These are phyloP conservation scores for Hemichromis elongatus DNA, from an alignment of 2,113 vertebrate genomes.

Conservation along the genomic window DNA sequence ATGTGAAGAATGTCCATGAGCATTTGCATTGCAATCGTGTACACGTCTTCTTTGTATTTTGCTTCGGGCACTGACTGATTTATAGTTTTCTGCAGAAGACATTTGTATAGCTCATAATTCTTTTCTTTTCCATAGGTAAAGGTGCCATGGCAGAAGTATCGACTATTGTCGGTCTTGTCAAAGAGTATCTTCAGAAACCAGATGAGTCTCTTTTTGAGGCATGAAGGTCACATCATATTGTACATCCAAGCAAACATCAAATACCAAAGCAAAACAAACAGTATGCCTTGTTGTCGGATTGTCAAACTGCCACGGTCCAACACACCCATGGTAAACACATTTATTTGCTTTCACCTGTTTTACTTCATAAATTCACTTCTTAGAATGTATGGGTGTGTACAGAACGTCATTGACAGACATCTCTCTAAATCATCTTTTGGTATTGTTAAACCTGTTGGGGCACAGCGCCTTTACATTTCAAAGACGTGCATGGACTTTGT, in stretches of 20 bases:
- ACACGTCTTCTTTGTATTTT: not conserved
- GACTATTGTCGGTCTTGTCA: conserved; percentile 79
- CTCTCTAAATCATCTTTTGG: not conserved
- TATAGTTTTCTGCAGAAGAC: not conserved
- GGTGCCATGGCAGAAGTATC: conserved; percentile 94
- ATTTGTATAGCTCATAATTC: not conserved
- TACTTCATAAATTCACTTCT: not conserved
- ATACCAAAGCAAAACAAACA: not conserved
- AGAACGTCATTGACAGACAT: not conserved
- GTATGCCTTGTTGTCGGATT: not conserved
- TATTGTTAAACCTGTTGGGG: not conserved
- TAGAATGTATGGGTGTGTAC: not conserved
- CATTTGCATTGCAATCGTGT: not conserved
- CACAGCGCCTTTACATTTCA: not conserved
- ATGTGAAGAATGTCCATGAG: not conserved
- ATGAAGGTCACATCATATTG: not conserved
- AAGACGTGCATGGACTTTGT: not conserved
- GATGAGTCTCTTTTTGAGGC: conserved; percentile 23
- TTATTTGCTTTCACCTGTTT: not conserved
- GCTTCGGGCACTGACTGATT: not conserved
- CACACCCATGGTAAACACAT: not conserved
- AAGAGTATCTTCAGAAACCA: conserved; percentile 53
- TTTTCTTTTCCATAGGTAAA: conserved; percentile 72
- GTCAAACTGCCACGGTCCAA: not conserved
- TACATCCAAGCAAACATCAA: not conserved